Evolutionary conservation across 2,888 invertebrate genomes (phyloP).

Genomic region (Drosophila suboccidentalis): DNA sequence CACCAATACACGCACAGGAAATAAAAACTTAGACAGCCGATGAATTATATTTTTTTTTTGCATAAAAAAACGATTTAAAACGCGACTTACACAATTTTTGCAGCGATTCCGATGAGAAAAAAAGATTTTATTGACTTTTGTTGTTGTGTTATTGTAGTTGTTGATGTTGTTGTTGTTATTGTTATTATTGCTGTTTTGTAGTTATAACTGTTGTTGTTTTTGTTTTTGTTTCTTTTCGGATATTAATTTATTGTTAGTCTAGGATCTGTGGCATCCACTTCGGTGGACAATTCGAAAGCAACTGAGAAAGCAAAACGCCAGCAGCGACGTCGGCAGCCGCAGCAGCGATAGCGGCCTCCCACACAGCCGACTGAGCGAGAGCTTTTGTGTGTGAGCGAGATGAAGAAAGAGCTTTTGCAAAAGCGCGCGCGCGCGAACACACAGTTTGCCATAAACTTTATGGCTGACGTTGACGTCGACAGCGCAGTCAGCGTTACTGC

Average conservation of each 20-base stretch:
- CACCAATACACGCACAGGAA: slow-evolving; percentile 12
- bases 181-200: slow-evolving; percentile 16
- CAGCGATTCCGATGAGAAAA: slow-evolving; percentile 5
- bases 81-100: slow-evolving; percentile 49
- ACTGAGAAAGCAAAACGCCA: slow-evolving; percentile 64
- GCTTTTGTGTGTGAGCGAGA: slow-evolving; percentile 38
- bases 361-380: slow-evolving; percentile 19
- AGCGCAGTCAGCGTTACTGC: slow-evolving; percentile 29
- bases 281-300: slow-evolving; percentile 81
- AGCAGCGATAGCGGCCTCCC: slow-evolving; percentile 28
- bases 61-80: slow-evolving; percentile 28
- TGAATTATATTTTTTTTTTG: slow-evolving; percentile 6
- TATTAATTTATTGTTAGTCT: slow-evolving; percentile 16
- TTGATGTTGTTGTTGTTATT: slow-evolving; percentile 22
- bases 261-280: slow-evolving; percentile 55
- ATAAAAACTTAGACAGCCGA: slow-evolving; percentile 26
- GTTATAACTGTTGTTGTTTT: slow-evolving; percentile 17
- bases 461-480: slow-evolving; percentile 32
- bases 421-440: slow-evolving; percentile 38
- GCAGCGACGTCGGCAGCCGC: slow-evolving; percentile 14
- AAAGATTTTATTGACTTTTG: slow-evolving; percentile 25
- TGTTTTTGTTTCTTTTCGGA: slow-evolving; percentile 14
- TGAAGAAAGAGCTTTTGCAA: slow-evolving; percentile 5
- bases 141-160: slow-evolving; percentile 19
- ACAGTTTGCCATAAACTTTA: slow-evolving; percentile 63